Evolutionary conservation across 2,113 vertebrate genomes (phyloP), one percentile per base, ranked within the genome.

Genomic region (Hippocampus barbouri): DNA sequence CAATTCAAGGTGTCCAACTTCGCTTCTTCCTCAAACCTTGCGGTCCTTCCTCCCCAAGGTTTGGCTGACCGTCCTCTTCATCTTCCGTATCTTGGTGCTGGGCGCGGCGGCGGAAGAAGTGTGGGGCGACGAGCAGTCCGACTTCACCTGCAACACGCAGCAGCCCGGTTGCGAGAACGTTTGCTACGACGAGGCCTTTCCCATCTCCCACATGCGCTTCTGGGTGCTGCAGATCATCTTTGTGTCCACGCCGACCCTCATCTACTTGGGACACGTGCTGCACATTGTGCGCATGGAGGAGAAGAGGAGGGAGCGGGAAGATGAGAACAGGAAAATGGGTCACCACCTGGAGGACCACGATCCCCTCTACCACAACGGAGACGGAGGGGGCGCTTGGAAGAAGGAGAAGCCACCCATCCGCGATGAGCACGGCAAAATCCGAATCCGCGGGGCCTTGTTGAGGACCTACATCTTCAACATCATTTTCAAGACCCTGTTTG

Each of bases 141-240:
- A 95, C 89, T 98, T 98, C 83, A 95, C 92, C 0, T 97, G 96
- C 88, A 97, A 98, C 92, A 98, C 95, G 0, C 94, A 95, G 86
- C 96, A 98, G 84, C 96, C 96, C 0, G 96, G 96, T 75, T 98
- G 96, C 0, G 94, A 96, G 87, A 97, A 97, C 38, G 95, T 97
- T 34, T 98, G 96, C 93, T 98, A 98, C 68, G 96, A 97, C 76
- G 91, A 95, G 79, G 96, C 96, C 85, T 98, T 98, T 88, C 96
- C 96, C 70, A 98, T 98, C 87, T 98, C 96, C 21, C 96, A 98
- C 90, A 94, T 95, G 71, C 95, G 96, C 86, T 98, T 97, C 93
- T 98, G 96, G 96, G 95, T 96, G 84, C 93, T 98, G 83, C 96
- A 98, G 90, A 97, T 98, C 87, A 97, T 98, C 90, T 97, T 96